Conservation (phyloP, 2,888 invertebrate species). For the Epistrophe grossulariae region DNA sequence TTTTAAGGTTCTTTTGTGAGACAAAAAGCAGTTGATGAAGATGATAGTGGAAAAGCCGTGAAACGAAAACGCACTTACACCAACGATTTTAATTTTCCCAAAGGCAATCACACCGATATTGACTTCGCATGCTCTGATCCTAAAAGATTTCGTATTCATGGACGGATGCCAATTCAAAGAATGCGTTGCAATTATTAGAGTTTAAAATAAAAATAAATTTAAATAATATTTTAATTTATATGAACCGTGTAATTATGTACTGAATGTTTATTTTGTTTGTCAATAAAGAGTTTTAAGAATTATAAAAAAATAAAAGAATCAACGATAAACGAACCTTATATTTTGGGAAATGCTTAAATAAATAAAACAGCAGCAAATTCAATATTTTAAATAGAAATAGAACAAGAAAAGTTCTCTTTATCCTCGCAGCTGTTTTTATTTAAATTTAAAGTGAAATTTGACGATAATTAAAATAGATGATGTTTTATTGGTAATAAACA, state of each 20-base stretch:
- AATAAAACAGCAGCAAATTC: too few species aligned
- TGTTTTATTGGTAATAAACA: too few species aligned
- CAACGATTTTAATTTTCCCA: conserved; percentile 75
- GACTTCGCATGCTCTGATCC: conserved; percentile 77
- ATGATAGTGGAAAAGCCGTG: conserved; percentile 76
- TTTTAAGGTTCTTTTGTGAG: conserved; percentile 80
- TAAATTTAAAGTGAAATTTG: too few species aligned
- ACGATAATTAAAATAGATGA: too few species aligned
- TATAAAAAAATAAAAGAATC: neutral
- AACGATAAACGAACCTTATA: neutral
- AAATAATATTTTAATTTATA: conserved; percentile 11
- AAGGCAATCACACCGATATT: conserved; percentile 53
- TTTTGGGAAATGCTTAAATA: too few species aligned
- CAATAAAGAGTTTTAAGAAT: neutral
- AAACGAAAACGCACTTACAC: conserved; percentile 82
- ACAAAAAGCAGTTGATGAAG: conserved; percentile 76
- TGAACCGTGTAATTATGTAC: neutral
- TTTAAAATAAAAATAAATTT: neutral
- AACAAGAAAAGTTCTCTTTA: too few species aligned
- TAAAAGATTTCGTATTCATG: conserved; percentile 82
- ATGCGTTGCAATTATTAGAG: conserved; percentile 80
- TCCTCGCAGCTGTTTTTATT: too few species aligned
- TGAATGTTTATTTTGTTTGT: conserved; percentile 20
- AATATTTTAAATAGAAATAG: too few species aligned
- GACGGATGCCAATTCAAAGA: conserved; percentile 82